Percentiles rank a stretch among this genome's conserved stretches.
phyloP scores from a whole-genome alignment of 1,140 invertebrate species.

The Cryptotermes secundus region DNA sequence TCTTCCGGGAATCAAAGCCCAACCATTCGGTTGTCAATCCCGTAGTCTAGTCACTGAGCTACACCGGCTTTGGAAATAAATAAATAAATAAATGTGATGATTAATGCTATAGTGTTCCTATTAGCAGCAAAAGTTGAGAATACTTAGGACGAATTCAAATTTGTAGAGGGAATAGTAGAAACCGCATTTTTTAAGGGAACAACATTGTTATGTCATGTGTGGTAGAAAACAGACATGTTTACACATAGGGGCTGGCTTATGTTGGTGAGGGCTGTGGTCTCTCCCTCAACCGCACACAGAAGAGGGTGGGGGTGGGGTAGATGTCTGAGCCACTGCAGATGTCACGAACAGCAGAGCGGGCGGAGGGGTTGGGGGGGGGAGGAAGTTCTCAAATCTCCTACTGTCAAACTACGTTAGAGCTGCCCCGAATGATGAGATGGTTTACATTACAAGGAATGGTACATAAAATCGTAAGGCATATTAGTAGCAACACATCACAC shows the following conservation, averaged over 20 bases:
- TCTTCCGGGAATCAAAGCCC: too few relatives aligned
- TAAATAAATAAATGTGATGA: too few relatives aligned
- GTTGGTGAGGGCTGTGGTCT: neutral
- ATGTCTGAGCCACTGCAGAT: neutral
- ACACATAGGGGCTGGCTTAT: neutral
- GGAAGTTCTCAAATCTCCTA: neutral
- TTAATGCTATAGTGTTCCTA: too few relatives aligned
- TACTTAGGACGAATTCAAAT: too few relatives aligned
- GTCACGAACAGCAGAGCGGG: neutral
- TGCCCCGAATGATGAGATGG: neutral
- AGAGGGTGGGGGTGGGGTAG: neutral
- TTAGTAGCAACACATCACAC: neutral
- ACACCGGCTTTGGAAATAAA: too few relatives aligned
- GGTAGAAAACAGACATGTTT: neutral
- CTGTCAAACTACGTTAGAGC: neutral
- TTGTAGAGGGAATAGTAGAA: too few relatives aligned
- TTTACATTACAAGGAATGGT: neutral
- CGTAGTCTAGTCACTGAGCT: too few relatives aligned
- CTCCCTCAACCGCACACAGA: neutral
- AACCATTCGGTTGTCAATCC: too few relatives aligned
- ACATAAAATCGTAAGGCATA: neutral
- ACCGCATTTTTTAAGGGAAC: too few relatives aligned
- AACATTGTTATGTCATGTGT: too few relatives aligned
- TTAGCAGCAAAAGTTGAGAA: too few relatives aligned
- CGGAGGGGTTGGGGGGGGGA: neutral